Percentiles rank a stretch among this genome's conserved stretches.
Conservation (phyloP, 2,113 vertebrate genomes). For the Girardinichthys multiradiatus region DNA sequence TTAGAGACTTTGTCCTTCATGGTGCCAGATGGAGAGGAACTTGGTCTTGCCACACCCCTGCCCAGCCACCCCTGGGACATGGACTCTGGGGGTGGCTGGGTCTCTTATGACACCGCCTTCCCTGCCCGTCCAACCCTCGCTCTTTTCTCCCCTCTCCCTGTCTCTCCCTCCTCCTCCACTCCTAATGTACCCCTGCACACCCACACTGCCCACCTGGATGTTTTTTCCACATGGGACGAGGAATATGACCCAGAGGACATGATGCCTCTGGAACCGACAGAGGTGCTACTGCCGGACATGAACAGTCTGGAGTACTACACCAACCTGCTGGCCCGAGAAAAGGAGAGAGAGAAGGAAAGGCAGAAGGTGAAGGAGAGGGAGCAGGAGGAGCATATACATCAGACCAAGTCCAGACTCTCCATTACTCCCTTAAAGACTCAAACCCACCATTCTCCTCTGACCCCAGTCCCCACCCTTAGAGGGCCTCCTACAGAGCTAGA, state of each 20-base stretch:
- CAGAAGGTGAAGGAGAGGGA: not conserved
- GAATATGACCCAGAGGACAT: conserved; percentile 79
- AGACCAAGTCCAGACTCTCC: conserved; percentile 2
- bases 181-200: conserved; percentile 57
- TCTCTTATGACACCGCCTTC: conserved; percentile 72
- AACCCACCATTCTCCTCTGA: conserved; percentile 1
- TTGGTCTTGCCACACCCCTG: conserved; percentile 72
- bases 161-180: conserved; percentile 68
- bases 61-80: conserved; percentile 75
- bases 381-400: not conserved
- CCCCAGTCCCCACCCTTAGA: conserved; percentile 39
- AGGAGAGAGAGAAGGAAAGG: not conserved
- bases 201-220: conserved; percentile 30
- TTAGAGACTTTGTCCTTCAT: conserved; percentile 83
- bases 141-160: conserved; percentile 57
- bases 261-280: conserved; percentile 79
- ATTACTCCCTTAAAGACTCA: conserved; percentile 55
- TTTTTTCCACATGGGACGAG: conserved; percentile 65
- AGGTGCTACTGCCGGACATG: conserved; percentile 83
- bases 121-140: conserved; percentile 66
- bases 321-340: conserved; percentile 75
- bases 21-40: conserved; percentile 76
- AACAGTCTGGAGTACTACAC: conserved; percentile 84
- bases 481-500: conserved; percentile 30
- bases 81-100: conserved; percentile 48